Percentiles rank a stretch among this genome's conserved stretches.
These are phyloP conservation scores for Fukomys damarensis DNA, from an alignment of 2,113 vertebrate genomes.

Conservation along the genomic window DNA sequence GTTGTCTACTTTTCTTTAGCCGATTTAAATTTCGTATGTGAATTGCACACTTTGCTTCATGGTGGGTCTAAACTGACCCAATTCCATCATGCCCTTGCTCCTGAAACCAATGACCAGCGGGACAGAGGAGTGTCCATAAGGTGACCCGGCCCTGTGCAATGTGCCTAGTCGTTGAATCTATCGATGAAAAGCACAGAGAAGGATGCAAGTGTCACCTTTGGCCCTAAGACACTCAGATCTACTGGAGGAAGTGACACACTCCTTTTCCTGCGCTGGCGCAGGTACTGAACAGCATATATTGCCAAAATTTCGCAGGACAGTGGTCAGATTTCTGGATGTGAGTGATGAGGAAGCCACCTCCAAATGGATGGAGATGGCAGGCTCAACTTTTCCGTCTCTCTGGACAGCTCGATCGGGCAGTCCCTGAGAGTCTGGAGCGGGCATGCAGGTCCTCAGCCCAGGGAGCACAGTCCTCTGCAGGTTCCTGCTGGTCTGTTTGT, in stretches of 20 bases:
- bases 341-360: background rate
- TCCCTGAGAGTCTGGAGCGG: too few relatives aligned
- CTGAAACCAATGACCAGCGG: background rate
- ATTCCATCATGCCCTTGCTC: background rate
- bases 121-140: background rate
- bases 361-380: background rate
- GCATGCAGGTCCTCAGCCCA: background rate
- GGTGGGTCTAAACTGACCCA: background rate
- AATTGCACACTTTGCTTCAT: background rate
- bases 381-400: background rate
- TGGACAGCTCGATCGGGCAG: background rate
- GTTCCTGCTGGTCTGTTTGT: background rate
- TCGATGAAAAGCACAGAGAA: background rate
- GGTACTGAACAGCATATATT: background rate
- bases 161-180: background rate
- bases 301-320: background rate
- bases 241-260: background rate
- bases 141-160: background rate
- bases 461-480: background rate
- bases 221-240: background rate
- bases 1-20: background rate
- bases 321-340: background rate
- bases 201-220: background rate
- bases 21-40: background rate
- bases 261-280: rapidly evolving